Percentiles rank a stretch among this genome's conserved stretches.
phyloP scores from a whole-genome alignment of 2,113 vertebrate species.

The Lagopus leucura region DNA sequence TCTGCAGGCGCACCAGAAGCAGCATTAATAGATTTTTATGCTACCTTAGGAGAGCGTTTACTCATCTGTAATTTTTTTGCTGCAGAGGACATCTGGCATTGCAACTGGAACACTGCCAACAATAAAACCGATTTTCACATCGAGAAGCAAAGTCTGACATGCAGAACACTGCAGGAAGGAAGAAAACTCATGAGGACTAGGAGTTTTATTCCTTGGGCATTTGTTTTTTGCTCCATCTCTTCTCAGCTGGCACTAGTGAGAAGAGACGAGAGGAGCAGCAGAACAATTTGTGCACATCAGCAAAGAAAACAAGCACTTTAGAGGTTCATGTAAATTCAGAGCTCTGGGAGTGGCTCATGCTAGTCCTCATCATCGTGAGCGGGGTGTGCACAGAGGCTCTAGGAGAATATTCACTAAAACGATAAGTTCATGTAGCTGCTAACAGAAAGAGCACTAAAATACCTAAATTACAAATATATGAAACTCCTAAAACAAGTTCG shows the following conservation, averaged over 20 bases:
- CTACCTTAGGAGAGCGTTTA: constrained; percentile 47
- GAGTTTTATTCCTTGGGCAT: background rate
- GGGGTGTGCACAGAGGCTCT: background rate
- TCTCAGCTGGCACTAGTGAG: background rate
- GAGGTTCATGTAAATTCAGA: background rate
- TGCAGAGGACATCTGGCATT: constrained; percentile 50
- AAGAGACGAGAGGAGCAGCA: background rate
- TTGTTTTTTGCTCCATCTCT: background rate
- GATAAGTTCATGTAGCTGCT: background rate
- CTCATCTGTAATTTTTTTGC: constrained; percentile 42
- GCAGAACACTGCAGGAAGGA: background rate
- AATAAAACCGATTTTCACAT: constrained; percentile 39
- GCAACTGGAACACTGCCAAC: constrained; percentile 51
- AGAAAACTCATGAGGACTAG: background rate
- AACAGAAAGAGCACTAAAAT: background rate
- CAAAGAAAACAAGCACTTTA: background rate
- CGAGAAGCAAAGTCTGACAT: background rate
- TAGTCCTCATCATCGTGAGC: background rate
- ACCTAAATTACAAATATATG: background rate
- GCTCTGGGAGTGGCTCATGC: background rate
- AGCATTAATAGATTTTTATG: background rate
- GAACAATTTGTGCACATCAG: background rate
- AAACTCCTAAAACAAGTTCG: background rate
- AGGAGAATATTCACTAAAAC: background rate
- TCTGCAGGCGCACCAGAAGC: background rate